Evolutionary conservation across 2,888 invertebrate genomes (phyloP).

Genomic region (Euzetes globulus): DNA sequence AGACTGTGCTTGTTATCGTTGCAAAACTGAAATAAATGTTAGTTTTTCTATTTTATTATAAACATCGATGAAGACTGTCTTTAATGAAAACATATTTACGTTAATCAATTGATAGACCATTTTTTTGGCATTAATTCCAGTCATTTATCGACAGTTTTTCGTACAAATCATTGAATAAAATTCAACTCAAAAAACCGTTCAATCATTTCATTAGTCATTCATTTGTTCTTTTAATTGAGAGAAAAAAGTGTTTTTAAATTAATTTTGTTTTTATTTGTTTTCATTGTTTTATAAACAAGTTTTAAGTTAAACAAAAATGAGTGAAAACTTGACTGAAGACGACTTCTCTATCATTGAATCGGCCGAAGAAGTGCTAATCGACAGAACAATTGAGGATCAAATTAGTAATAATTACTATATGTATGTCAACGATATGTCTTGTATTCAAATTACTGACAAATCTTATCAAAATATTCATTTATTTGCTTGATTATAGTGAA

Average conservation of each 20-base stretch:
- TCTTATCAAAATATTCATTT: neutral
- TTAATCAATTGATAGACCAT: neutral
- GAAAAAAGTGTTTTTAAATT: too few species aligned
- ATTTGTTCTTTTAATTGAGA: too few species aligned
- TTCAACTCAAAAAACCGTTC: too few species aligned
- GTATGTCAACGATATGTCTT: neutral
- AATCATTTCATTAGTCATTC: too few species aligned
- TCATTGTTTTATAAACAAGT: too few species aligned
- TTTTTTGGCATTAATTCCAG: neutral
- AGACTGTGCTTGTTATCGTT: too few species aligned
- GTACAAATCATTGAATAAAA: too few species aligned
- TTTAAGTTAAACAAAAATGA: neutral
- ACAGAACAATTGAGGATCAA: conserved; percentile 30
- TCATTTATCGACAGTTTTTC: too few species aligned
- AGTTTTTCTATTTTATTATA: too few species aligned
- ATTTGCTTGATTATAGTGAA: conserved; percentile 35
- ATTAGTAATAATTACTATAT: conserved; percentile 36
- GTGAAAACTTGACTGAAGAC: conserved; percentile 10
- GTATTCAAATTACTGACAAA: neutral
- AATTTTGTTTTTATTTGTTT: too few species aligned
- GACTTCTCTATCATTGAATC: conserved; percentile 32
- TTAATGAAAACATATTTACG: neutral
- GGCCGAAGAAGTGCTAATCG: conserved; percentile 30
- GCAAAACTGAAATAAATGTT: too few species aligned
- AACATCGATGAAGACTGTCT: neutral